Percentiles rank a stretch among this genome's conserved stretches.
phyloP scores from a whole-genome alignment of 2,888 invertebrate species.

The Mythimna albipuncta region DNA sequence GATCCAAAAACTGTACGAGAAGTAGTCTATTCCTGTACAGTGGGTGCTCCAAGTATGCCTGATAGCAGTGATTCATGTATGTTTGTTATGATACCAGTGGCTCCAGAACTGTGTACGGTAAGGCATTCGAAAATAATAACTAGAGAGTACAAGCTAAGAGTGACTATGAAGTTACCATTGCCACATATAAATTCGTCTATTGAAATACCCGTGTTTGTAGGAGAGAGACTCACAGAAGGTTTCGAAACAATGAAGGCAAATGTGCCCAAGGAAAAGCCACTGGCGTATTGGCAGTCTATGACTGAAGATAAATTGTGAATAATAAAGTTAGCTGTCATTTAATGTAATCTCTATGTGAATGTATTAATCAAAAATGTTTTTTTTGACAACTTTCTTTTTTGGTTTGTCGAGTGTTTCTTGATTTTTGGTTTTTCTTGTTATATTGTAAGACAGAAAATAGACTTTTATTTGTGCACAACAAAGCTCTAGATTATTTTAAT shows the following conservation, averaged over 20 bases:
- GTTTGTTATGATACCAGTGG: constrained; percentile 27
- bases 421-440: constrained; percentile 5
- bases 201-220: constrained; percentile 48
- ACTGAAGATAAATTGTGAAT: constrained; percentile 8
- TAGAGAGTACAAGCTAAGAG: constrained; percentile 45
- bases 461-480: constrained; percentile 10
- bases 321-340: background rate
- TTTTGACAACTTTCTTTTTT: background rate
- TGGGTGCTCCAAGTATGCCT: background rate
- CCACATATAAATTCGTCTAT: constrained; percentile 45
- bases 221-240: constrained; percentile 26
- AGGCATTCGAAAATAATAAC: constrained; percentile 47
- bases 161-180: constrained; percentile 44
- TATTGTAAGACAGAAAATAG: constrained; percentile 12
- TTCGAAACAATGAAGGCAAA: background rate
- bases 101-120: constrained; percentile 35
- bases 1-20: constrained; percentile 32
- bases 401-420: background rate
- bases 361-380: background rate
- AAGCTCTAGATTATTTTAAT: background rate
- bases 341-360: too few relatives aligned
- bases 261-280: background rate
- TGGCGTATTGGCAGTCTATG: background rate
- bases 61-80: constrained; percentile 12
- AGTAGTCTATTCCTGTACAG: constrained; percentile 18